Conservation (phyloP, 2,113 vertebrate species). For the Brienomyrus longianalis region DNA sequence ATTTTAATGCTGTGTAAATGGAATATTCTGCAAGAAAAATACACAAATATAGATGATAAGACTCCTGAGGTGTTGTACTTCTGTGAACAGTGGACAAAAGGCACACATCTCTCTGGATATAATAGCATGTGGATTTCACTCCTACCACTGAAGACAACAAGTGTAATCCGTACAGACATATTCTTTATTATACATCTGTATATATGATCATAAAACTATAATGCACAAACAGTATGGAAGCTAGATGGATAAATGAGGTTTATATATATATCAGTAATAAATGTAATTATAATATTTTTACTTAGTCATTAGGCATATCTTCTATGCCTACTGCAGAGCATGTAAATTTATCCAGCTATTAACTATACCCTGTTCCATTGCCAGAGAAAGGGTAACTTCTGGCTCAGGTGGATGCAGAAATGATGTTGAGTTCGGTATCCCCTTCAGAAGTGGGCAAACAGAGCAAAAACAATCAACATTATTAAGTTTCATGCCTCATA, state of each 20-base stretch:
- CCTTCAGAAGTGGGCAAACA: not conserved
- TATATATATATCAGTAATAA: not conserved
- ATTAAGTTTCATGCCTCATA: not conserved
- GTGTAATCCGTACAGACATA: not conserved
- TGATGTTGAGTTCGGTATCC: not conserved
- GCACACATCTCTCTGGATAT: not conserved
- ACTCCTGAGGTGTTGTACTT: not conserved
- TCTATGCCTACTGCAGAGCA: not conserved
- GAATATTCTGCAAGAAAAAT: not conserved
- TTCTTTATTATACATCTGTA: not conserved
- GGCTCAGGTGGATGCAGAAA: not conserved
- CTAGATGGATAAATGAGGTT: not conserved
- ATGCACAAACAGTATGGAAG: not conserved
- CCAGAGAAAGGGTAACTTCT: not conserved
- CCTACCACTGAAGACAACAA: not conserved
- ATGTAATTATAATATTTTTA: not conserved
- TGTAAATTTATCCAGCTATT: not conserved
- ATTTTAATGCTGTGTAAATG: not conserved
- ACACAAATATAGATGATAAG: not conserved
- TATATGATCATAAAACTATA: not conserved
- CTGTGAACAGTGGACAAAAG: not conserved
- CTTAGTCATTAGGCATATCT: not conserved
- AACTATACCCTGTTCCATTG: not conserved
- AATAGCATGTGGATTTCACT: not conserved
- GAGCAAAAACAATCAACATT: not conserved